Base-by-base conservation (phyloP, 2,888 invertebrate species). In the Argyresthia albistria region DNA sequence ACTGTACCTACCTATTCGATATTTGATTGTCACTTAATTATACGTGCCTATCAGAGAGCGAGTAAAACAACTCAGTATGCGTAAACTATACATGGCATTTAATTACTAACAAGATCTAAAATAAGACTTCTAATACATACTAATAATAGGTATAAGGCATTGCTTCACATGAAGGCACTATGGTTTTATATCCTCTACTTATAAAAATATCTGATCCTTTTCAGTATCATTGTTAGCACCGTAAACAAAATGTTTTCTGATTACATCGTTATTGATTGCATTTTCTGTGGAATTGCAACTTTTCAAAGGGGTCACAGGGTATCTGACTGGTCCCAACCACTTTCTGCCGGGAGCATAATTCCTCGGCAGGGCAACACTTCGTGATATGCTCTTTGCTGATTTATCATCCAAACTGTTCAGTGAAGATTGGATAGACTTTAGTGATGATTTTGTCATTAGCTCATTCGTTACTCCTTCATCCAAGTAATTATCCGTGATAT, bases 141-240 rank as follows among this genome's bases (percentile, higher is more conserved):
- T n/a, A n/a, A n/a, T n/a, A n/a, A n/a, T n/a, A n/a, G n/a, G n/a
- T n/a, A n/a, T n/a, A n/a, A n/a, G n/a, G n/a, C 6, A 25, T 25
- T 25, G 25, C 25, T 25, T 25, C 6, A 25, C 25, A 25, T 6
- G 25, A 25, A 25, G 25, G 6, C 25, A 25, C 25, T 25, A 25
- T 25, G 25, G 2, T 25, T 25, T 25, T 25, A 25, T 51, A 51
- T 37, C 1, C 25, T 16, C 15, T 37, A 15, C 1, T 39, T 78
- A 91, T 73, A 91, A 90, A 86, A 91, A 91, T 74, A 91, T 90
- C 73, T 91, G 91, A 69, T 91, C 91, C 64, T 91, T 90, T 65
- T 91, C 90, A 1, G 90, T 90, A 61, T 84, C 82, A 25, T 25
- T 25, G 61, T 83, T 80, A 67, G 78, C 81, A 67, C 87, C 87